Conservation (phyloP, 2,888 invertebrate genomes). For the Protodeltote pygarga region DNA sequence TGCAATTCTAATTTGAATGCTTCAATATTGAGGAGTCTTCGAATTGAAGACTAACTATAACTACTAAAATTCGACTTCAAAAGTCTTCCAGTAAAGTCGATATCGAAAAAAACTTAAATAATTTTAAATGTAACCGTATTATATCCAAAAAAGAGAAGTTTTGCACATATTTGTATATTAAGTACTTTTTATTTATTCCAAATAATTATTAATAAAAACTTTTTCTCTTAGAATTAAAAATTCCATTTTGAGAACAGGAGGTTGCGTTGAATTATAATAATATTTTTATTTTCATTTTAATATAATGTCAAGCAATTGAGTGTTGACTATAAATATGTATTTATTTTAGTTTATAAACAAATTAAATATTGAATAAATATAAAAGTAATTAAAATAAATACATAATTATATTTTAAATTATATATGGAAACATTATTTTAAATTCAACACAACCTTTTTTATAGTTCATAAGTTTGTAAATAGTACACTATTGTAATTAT, state of each 20-base stretch:
- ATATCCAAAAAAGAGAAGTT: constrained; percentile 27
- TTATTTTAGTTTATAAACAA: too few relatives aligned
- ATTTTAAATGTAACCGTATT: constrained; percentile 15
- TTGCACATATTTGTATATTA: constrained; percentile 51
- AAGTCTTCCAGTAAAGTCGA: background rate
- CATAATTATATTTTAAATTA: background rate
- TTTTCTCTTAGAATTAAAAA: constrained; percentile 34
- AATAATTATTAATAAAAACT: constrained; percentile 21
- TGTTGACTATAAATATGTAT: background rate
- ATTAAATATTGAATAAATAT: background rate
- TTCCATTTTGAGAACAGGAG: constrained; percentile 30
- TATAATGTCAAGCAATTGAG: background rate
- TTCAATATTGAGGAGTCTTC: background rate
- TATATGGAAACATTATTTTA: background rate
- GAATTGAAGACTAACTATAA: background rate
- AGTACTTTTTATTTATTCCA: constrained; percentile 45
- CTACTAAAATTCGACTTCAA: background rate
- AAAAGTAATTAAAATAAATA: background rate
- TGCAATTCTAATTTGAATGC: background rate
- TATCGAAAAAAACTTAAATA: constrained; percentile 1
- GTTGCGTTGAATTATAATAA: constrained; percentile 12
- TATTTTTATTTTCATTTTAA: background rate
- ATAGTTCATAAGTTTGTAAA: constrained; percentile 4
- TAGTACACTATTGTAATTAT: background rate
- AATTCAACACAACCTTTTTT: background rate